Evolutionary conservation across 1,140 invertebrate genomes (phyloP).

Genomic region (Pseudomyrmex cubaensis): DNA sequence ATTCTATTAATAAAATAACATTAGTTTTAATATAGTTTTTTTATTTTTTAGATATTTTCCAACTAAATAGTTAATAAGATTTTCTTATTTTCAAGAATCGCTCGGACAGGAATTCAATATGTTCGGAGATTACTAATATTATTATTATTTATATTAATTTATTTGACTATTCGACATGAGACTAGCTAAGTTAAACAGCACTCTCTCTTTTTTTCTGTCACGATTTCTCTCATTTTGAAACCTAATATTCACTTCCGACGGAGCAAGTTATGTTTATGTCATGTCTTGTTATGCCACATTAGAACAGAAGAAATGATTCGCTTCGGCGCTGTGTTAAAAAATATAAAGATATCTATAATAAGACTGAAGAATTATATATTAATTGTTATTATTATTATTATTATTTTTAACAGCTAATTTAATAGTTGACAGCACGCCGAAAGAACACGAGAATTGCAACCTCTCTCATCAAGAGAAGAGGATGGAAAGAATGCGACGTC

Average conservation of each 20-base stretch:
- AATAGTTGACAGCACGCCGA: too few relatives aligned
- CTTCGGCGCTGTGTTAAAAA: slow-evolving; percentile 2
- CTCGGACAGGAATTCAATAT: too few relatives aligned
- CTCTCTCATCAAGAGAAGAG: background rate
- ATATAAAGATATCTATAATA: background rate
- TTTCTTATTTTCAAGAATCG: too few relatives aligned
- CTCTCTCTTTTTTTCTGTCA: background rate
- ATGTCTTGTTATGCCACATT: background rate
- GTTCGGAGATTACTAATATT: background rate
- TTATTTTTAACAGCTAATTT: too few relatives aligned
- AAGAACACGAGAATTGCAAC: too few relatives aligned
- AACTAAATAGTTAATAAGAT: too few relatives aligned
- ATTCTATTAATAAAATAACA: background rate
- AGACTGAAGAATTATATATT: background rate
- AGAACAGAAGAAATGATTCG: slow-evolving; percentile 27
- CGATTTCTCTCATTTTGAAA: background rate
- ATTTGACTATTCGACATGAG: too few relatives aligned
- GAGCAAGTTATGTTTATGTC: background rate
- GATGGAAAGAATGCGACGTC: background rate
- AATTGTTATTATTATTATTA: background rate
- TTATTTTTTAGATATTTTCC: background rate
- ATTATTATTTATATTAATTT: background rate
- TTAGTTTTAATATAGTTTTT: background rate
- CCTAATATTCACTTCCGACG: slow-evolving; percentile 21
- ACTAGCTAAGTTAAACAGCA: too few relatives aligned